Conservation (phyloP, 2,888 invertebrate genomes). For the Cremastobaeus sp. region DNA sequence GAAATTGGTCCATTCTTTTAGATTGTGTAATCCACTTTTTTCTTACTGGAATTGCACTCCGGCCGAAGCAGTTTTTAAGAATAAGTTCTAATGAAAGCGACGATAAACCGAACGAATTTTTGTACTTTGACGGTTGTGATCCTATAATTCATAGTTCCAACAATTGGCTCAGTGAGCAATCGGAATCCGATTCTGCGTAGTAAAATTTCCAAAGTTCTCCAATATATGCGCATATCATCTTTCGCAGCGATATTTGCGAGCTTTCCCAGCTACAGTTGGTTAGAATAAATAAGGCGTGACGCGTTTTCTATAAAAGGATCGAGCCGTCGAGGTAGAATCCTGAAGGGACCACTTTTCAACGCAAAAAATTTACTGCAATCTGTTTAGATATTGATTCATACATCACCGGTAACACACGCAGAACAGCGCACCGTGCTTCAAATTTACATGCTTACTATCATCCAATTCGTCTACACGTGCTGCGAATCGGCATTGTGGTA, state of each 20-base stretch:
- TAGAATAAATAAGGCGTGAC: conserved; percentile 56
- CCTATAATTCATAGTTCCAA: too few relatives aligned
- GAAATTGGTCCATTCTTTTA: too few relatives aligned
- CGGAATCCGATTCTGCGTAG: too few relatives aligned
- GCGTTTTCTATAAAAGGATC: conserved; percentile 42
- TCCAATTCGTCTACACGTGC: conserved; percentile 3
- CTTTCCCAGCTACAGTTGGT: conserved; percentile 41
- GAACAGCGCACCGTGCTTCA: conserved; percentile 9
- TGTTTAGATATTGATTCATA: conserved; percentile 39
- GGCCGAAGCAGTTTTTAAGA: too few relatives aligned
- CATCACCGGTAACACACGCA: background rate
- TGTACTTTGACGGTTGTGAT: too few relatives aligned
- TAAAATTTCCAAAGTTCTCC: too few relatives aligned
- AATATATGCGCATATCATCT: too few relatives aligned
- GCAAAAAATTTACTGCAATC: conserved; percentile 35
- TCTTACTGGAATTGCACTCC: too few relatives aligned
- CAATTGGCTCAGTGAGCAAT: too few relatives aligned
- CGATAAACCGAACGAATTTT: too few relatives aligned
- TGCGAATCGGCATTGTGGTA: conserved; percentile 15
- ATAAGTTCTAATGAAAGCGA: too few relatives aligned
- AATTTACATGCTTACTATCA: conserved; percentile 22
- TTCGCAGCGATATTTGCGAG: conserved; percentile 46
- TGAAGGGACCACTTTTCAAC: conserved; percentile 33
- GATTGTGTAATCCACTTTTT: too few relatives aligned
- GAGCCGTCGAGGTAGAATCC: conserved; percentile 23